A percentile compares a stretch with the other conserved stretches of the same genome.
Evolutionary conservation across 2,113 vertebrate genomes (phyloP).

Genomic region (Xenopus borealis): DNA sequence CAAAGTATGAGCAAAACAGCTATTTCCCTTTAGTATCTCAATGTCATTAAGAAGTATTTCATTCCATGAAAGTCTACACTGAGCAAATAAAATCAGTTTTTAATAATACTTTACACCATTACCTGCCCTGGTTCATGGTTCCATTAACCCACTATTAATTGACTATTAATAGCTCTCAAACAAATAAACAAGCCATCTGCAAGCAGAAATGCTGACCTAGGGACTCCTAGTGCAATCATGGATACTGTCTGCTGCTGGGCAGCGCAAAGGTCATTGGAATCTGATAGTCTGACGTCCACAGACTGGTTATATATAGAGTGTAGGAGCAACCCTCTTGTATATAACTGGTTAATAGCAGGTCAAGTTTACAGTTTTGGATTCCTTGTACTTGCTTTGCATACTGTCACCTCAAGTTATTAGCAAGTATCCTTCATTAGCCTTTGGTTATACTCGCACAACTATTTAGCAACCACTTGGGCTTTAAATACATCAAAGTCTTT

Average conservation of each 20-base stretch:
- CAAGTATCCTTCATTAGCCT: constrained; percentile 5
- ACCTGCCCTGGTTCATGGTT: no score
- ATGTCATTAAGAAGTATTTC: no score
- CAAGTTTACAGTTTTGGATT: not conserved
- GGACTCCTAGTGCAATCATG: not conserved
- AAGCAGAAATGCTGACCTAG: not conserved
- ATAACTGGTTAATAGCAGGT: constrained; percentile 25
- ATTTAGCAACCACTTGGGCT: not conserved
- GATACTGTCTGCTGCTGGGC: not conserved
- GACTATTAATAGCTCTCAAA: not conserved
- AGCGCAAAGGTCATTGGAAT: constrained; percentile 32
- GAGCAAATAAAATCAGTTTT: no score
- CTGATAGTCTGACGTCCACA: not conserved
- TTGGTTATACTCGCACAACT: not conserved
- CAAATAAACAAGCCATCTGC: not conserved
- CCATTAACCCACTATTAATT: no score
- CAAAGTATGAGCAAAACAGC: no score
- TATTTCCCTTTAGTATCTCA: no score
- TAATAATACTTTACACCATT: no score
- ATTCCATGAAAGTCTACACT: no score
- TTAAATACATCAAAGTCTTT: not conserved
- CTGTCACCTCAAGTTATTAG: not conserved
- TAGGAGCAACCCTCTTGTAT: not conserved
- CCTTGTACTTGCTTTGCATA: not conserved
- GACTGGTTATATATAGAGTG: constrained; percentile 30